Conservation (phyloP, 2,113 vertebrate genomes). For the Lanius ludovicianus region DNA sequence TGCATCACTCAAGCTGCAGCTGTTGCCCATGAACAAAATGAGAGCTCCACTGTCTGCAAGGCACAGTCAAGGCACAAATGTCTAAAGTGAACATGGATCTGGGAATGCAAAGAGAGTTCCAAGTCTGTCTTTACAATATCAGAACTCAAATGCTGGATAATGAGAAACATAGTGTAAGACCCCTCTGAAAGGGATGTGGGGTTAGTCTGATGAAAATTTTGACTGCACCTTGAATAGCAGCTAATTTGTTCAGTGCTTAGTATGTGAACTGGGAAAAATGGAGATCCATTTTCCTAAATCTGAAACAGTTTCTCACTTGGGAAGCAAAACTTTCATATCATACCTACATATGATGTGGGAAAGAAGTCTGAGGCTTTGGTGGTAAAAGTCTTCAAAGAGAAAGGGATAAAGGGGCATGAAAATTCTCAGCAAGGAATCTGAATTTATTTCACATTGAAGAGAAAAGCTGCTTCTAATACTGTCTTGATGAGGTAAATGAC, state of each 20-base stretch:
- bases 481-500: background rate
- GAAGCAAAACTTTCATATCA: background rate
- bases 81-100: background rate
- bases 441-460: background rate
- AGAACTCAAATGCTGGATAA: background rate
- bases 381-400: background rate
- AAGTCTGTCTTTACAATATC: background rate
- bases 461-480: background rate
- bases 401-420: background rate
- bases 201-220: background rate
- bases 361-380: background rate
- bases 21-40: background rate
- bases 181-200: background rate
- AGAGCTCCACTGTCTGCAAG: background rate
- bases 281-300: background rate
- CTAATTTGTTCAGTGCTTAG: background rate
- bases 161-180: background rate
- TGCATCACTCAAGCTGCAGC: background rate
- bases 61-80: background rate
- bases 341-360: background rate
- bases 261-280: background rate
- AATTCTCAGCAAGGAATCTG: background rate
- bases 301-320: background rate
- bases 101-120: background rate
- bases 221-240: background rate